A percentile compares a stretch with the other conserved stretches of the same genome.
Evolutionary conservation across 2,113 vertebrate genomes (phyloP).

Genomic region (Dicentrarchus labrax): DNA sequence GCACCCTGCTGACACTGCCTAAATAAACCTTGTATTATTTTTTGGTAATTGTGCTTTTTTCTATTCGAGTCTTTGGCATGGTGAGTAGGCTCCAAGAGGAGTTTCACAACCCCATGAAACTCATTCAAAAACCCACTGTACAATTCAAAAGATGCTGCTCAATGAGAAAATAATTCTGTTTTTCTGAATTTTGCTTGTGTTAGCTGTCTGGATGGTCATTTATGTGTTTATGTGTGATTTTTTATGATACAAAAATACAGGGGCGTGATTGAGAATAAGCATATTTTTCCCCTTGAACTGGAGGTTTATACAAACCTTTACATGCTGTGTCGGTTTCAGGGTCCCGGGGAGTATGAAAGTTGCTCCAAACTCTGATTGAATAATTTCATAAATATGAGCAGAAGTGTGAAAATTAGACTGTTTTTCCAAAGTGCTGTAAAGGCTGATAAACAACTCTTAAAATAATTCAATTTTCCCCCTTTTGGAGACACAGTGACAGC

Average conservation of each 20-base stretch:
- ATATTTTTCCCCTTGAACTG: slow-evolving; percentile 17
- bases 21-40: slow-evolving; percentile 10
- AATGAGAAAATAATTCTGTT: slow-evolving; percentile 37
- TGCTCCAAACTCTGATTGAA: slow-evolving; percentile 16
- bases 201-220: slow-evolving; percentile 30
- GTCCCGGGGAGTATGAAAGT: not conserved
- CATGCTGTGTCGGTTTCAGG: not conserved
- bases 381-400: slow-evolving; percentile 45
- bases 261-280: slow-evolving; percentile 33
- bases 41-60: slow-evolving; percentile 3
- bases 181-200: slow-evolving; percentile 6
- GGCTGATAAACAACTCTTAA: slow-evolving; percentile 1
- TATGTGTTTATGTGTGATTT: slow-evolving; percentile 56
- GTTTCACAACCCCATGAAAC: slow-evolving; percentile 49
- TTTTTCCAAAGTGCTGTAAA: slow-evolving; percentile 21
- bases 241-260: slow-evolving; percentile 55
- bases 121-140: slow-evolving; percentile 22
- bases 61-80: slow-evolving; percentile 9
- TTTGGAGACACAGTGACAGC: slow-evolving; percentile 7
- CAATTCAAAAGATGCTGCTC: slow-evolving; percentile 26
- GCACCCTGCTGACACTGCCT: slow-evolving; percentile 27
- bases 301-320: slow-evolving; percentile 14
- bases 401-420: slow-evolving; percentile 7
- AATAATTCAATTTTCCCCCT: not conserved
- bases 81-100: slow-evolving; percentile 10